These are phyloP conservation scores for Synchiropus splendidus DNA, from an alignment of 2,113 vertebrate species.

Conservation along the genomic window DNA sequence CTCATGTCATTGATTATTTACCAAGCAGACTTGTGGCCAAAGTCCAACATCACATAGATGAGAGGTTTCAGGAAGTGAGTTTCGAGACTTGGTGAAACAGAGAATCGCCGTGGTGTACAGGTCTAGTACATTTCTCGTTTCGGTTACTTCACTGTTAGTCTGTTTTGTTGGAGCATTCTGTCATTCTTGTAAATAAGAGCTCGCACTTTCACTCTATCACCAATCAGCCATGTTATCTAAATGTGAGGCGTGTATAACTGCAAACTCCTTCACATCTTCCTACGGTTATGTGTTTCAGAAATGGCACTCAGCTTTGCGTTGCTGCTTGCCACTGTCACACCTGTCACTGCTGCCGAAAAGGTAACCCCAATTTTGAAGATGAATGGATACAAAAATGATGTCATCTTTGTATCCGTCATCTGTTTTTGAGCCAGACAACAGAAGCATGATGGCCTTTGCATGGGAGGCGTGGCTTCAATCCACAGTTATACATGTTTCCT, in stretches of 20 bases:
- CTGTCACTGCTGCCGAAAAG: constrained; percentile 26
- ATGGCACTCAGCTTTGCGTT: constrained; percentile 57
- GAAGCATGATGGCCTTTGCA: neutral
- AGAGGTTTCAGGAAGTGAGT: constrained; percentile 34
- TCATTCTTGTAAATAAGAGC: neutral
- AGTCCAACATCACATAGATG: constrained; percentile 33
- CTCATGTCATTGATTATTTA: constrained; percentile 5
- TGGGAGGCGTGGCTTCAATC: neutral
- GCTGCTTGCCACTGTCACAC: constrained; percentile 17
- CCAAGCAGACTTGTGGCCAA: constrained; percentile 23
- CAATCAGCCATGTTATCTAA: neutral
- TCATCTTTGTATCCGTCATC: neutral
- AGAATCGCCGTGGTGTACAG: constrained; percentile 11
- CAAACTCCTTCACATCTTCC: too few species aligned
- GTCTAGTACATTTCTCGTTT: constrained; percentile 3
- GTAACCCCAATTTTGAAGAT: constrained; percentile 12
- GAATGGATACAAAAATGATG: too few species aligned
- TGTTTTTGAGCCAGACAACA: neutral
- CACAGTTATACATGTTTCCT: neutral
- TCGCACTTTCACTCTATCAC: neutral
- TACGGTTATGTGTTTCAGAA: constrained; percentile 37
- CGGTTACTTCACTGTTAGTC: neutral
- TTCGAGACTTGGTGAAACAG: neutral
- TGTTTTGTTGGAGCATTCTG: too few species aligned
- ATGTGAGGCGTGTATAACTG: neutral